These are phyloP conservation scores for Hydrozoanthus gracilis DNA, from an alignment of 92 coral and sea anemone genomes.

Conservation along the genomic window DNA sequence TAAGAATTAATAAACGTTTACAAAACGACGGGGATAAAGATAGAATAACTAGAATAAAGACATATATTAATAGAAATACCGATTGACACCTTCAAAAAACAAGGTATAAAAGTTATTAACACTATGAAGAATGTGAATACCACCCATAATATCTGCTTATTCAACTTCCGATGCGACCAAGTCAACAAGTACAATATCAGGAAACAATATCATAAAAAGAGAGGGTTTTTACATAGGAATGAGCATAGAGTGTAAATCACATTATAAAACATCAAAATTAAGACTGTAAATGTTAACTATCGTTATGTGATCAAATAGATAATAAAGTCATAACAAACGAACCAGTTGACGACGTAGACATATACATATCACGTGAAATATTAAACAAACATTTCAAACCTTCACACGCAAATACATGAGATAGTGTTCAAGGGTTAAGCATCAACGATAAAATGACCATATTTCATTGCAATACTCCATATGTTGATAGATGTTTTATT, in stretches of 20 bases:
- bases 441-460: too few relatives aligned
- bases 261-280: not conserved
- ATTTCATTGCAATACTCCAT: constrained; percentile 40
- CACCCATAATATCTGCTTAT: not conserved
- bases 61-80: constrained; percentile 11
- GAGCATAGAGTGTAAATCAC: not conserved
- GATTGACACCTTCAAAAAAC: constrained; percentile 35
- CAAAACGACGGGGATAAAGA: not conserved
- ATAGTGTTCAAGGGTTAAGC: too few relatives aligned
- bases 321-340: too few relatives aligned
- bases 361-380: not conserved
- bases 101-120: not conserved
- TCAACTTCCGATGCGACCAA: not conserved
- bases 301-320: not conserved
- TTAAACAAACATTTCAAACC: too few relatives aligned
- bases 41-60: not conserved
- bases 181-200: not conserved
- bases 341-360: not conserved
- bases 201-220: not conserved
- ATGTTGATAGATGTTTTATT: too few relatives aligned
- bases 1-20: constrained; percentile 35
- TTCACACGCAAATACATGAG: constrained; percentile 28
- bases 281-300: constrained; percentile 34
- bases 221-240: not conserved
- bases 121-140: not conserved